Evolutionary conservation across 2,113 vertebrate genomes (phyloP).

Genomic region (Pseudopodoces humilis): DNA sequence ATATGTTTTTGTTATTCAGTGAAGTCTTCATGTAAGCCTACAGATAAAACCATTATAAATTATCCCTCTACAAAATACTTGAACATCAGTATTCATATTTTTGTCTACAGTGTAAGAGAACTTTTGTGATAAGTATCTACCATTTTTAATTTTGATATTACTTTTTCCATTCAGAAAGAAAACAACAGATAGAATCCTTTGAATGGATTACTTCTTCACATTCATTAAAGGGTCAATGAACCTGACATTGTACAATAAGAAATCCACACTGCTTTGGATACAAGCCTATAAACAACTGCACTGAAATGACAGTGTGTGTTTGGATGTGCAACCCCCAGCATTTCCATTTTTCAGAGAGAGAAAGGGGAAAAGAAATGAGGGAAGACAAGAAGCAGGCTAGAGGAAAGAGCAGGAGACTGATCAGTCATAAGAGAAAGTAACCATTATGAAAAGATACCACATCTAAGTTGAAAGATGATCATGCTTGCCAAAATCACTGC

Average conservation of each 20-base stretch:
- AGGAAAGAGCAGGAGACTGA: not conserved
- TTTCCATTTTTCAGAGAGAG: not conserved
- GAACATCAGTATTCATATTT: not conserved
- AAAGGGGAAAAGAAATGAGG: not conserved
- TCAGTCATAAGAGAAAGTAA: not conserved
- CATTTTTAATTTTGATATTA: not conserved
- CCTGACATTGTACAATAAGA: not conserved
- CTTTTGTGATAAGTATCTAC: not conserved
- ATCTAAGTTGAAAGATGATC: constrained; percentile 13
- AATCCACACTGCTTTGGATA: not conserved
- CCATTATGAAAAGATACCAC: not conserved
- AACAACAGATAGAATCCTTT: not conserved
- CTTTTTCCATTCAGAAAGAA: not conserved
- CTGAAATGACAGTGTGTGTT: not conserved
- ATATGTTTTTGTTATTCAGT: not conserved
- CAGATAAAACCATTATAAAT: not conserved
- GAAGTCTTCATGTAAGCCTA: not conserved
- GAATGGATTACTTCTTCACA: not conserved
- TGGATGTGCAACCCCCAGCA: not conserved
- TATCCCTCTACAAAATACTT: not conserved
- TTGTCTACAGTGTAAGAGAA: not conserved
- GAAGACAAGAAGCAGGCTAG: not conserved
- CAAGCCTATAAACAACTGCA: not conserved
- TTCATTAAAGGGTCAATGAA: not conserved
- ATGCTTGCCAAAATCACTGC: constrained; percentile 35